Percentiles rank a stretch among this genome's conserved stretches.
phyloP scores from a whole-genome alignment of 2,113 vertebrate species.

The Lates calcarifer region DNA sequence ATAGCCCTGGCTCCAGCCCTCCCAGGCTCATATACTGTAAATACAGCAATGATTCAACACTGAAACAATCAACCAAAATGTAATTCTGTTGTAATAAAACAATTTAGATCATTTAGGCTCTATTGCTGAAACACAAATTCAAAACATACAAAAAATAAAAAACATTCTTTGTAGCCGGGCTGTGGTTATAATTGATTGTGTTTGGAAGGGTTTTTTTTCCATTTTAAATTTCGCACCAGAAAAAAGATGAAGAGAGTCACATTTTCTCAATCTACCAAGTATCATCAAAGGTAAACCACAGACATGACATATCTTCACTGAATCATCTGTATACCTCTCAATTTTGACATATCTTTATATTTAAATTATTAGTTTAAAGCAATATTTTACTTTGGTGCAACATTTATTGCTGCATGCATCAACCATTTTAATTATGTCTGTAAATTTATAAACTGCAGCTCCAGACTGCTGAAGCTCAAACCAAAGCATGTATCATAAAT shows the following conservation, averaged over 20 bases:
- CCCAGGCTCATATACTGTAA: slow-evolving; percentile 48
- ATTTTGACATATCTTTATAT: slow-evolving; percentile 11
- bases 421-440: slow-evolving; percentile 16
- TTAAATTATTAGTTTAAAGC: slow-evolving; percentile 60
- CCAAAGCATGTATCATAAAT: slow-evolving; percentile 34
- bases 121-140: slow-evolving; percentile 32
- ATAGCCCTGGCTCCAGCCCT: slow-evolving; percentile 57
- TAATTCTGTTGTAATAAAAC: slow-evolving; percentile 30
- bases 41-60: slow-evolving; percentile 46
- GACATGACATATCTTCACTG: slow-evolving; percentile 14
- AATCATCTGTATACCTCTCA: slow-evolving; percentile 24
- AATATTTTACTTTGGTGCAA: slow-evolving; percentile 58
- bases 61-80: slow-evolving; percentile 31
- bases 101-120: background rate
- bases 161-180: background rate
- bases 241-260: slow-evolving; percentile 6
- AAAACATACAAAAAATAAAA: slow-evolving; percentile 18
- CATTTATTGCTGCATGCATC: slow-evolving; percentile 53
- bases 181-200: background rate
- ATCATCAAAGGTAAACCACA: slow-evolving; percentile 22
- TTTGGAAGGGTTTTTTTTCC: background rate
- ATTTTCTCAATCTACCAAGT: background rate
- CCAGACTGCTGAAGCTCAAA: slow-evolving; percentile 1
- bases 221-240: slow-evolving; percentile 27
- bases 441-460: slow-evolving; percentile 18